Base-by-base conservation (phyloP, 2,888 invertebrate genomes). In the Creontiades dilutus region DNA sequence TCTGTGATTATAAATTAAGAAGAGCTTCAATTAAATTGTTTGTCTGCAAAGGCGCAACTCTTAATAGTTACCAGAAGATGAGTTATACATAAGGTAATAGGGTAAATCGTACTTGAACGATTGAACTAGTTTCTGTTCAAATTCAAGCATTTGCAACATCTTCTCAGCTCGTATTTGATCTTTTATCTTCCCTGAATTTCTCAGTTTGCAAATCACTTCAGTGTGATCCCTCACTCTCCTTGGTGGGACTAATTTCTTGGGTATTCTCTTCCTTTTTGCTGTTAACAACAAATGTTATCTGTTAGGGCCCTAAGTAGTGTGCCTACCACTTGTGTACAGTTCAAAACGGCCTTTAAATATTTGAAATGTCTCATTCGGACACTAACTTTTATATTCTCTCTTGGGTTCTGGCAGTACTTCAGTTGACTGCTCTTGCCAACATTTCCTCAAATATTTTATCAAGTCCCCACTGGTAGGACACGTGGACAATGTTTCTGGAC, bases 401-500 rank as follows among this genome's bases (percentile, higher is more conserved):
- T 19, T 19, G 12, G 27, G 37, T 7, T 37, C 23, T 23, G 27
- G 68, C 11, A 23, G 23, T 19, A 89, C 61, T 46, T 89, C 61
- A 14, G 68, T 28, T 23, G 89, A 75, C 55, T 89, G 89, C 16
- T 84, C 46, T 48, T 89, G 11, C 89, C 84, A 85, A 52, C 89
- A 89, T 55, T 23, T 14, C 27, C 48, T 68, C 48, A 89, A 76
- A 52, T 75, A 89, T 19, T 89, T 75, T 48, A 89, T 89, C 78
- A 89, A 89, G 48, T 89, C 68, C 28, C 19, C 52, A 27, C 81
- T 57, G 9, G 81, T 37, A 12, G 19, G 55, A 61, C 78, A 57
- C 68, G 85, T 48, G 16, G 75, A 93, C 46, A 96, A 92, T 4
- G 96, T 92, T 80, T 94, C 94, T 90, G 92, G 93, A 27, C 94